Evolutionary conservation across 2,888 invertebrate genomes (phyloP), one percentile per base, ranked within the genome.

Genomic region (Autographa pulchrina): DNA sequence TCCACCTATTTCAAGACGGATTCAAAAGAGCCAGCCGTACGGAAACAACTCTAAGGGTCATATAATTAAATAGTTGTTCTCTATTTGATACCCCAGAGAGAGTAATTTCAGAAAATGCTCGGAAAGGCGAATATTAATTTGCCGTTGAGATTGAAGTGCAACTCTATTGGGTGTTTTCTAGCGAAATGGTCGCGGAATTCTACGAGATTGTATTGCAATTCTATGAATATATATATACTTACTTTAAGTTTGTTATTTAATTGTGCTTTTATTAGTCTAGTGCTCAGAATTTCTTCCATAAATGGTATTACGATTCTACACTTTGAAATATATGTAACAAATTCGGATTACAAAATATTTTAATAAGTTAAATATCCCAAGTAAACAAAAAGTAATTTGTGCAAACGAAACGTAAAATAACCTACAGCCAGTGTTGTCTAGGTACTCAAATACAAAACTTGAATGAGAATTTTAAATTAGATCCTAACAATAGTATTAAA

Each of bases 41-140:
- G 86, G 86, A 87, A 88, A 85, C 80, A 61, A 32, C 70, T 83
- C 64, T 72, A 74, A 84, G 81, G 86, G 85, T 77, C 81, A 85
- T 83, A 87, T 87, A 88, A 89, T 88, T 88, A 88, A 88, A 88
- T 89, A 87, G 86, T 88, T 88, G 85, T 81, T 82, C 84, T 84
- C 81, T 84, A 85, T 83, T 85, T 82, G 82, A 78, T 79, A 72
- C 80, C 72, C 80, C 54, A 70, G 76, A 48, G 64, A 83, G 65
- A 56, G 75, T 59, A 43, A 63, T 73, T 75, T 61, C 56, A 77
- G 72, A 78, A 70, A 74, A 78, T 56, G 59, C 65, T 77, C 43
- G 31, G 65, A 74, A 77, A 70, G 20, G 62, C 48, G 77, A 70
- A 74, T 75, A 77, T 79, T 74, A 79, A 77, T 78, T 80, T 80